Evolutionary conservation across 1,140 invertebrate genomes (phyloP).

Genomic region (Phthorimaea operculella): DNA sequence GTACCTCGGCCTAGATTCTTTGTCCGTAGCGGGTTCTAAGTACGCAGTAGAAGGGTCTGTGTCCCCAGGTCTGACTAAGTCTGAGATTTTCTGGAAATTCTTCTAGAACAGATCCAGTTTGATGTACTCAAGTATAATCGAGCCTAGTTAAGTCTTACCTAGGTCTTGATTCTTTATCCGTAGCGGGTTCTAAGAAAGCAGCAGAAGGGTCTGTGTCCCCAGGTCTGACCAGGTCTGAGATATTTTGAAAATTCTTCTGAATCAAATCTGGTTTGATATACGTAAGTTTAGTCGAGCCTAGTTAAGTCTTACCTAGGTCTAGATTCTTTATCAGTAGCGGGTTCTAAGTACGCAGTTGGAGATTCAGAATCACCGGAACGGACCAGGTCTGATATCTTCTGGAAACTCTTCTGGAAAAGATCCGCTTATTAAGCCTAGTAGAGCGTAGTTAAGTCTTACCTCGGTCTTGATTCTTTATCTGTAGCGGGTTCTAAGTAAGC

Average conservation of each 20-base stretch:
- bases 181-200: conserved; percentile 21
- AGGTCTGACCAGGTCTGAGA: conserved; percentile 60
- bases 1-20: conserved; percentile 47
- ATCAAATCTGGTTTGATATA: conserved; percentile 69
- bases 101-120: too few relatives aligned
- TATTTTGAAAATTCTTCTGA: conserved; percentile 64
- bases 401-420: conserved; percentile 66
- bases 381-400: conserved; percentile 63
- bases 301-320: conserved; percentile 40
- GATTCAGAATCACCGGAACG: conserved; percentile 52
- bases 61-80: conserved; percentile 54
- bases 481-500: conserved; percentile 30
- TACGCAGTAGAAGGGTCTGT: conserved; percentile 33
- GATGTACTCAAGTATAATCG: background rate
- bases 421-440: too few relatives aligned
- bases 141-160: conserved; percentile 29
- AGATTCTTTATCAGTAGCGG: conserved; percentile 39
- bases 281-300: conserved; percentile 31
- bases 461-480: conserved; percentile 45
- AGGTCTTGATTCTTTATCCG: conserved; percentile 44
- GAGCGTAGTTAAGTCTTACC: conserved; percentile 37
- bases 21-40: conserved; percentile 38
- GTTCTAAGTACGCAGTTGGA: conserved; percentile 25
- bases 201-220: conserved; percentile 43
- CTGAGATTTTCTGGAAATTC: conserved; percentile 63